phyloP scores from a whole-genome alignment of 2,888 invertebrate species.

The Biston betularia region DNA sequence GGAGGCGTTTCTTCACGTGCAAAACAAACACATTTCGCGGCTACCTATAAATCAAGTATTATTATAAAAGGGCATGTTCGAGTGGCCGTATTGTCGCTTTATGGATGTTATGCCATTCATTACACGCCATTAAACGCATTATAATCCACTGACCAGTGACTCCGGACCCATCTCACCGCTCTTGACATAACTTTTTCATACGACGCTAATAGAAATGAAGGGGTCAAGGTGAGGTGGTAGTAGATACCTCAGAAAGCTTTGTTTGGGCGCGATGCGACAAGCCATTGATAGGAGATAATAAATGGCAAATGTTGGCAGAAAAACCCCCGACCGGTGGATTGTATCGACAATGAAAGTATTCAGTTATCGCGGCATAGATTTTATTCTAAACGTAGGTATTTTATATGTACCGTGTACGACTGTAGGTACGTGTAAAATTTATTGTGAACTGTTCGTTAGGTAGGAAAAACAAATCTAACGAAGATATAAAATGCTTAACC shows the following conservation, averaged over 20 bases:
- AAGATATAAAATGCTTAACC: no score
- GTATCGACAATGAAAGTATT: constrained; percentile 37
- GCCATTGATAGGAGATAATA: constrained; percentile 81
- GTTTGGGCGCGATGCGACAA: constrained; percentile 82
- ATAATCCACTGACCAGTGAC: constrained; percentile 69
- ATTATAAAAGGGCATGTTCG: constrained; percentile 82
- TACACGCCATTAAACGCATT: constrained; percentile 85
- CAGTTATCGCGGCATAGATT: constrained; percentile 33
- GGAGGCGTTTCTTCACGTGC: constrained; percentile 77
- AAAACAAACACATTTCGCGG: constrained; percentile 77
- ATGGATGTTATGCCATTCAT: constrained; percentile 86
- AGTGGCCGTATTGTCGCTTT: constrained; percentile 83
- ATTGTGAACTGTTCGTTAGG: not conserved
- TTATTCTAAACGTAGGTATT: not conserved
- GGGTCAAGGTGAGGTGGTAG: constrained; percentile 63
- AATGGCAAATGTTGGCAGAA: constrained; percentile 78
- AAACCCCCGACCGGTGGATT: constrained; percentile 46
- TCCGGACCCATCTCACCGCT: constrained; percentile 52
- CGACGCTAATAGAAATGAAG: constrained; percentile 59
- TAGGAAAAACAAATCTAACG: not conserved
- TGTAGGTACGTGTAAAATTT: constrained; percentile 3
- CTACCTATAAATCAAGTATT: constrained; percentile 82
- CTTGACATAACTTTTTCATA: constrained; percentile 43
- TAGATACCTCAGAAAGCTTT: constrained; percentile 78
- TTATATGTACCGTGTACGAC: no score